A percentile compares a stretch with the other conserved stretches of the same genome.
phyloP scores from a whole-genome alignment of 2,888 invertebrate species.

The Eustalomyia histrio region DNA sequence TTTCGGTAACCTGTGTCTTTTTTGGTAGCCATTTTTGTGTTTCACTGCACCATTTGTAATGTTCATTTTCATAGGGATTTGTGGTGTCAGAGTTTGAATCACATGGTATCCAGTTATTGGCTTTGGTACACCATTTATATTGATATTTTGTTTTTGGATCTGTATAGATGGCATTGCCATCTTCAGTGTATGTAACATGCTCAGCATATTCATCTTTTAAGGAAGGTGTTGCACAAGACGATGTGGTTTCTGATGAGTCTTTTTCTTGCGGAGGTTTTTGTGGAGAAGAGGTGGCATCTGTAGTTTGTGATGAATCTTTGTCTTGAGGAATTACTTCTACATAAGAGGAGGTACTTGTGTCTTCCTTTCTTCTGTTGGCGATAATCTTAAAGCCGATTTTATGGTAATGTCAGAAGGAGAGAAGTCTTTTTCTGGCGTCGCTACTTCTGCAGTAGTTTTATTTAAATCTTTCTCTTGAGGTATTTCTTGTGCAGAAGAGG shows the following conservation, averaged over 20 bases:
- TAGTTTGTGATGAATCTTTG: neutral
- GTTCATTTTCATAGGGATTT: conserved; percentile 78
- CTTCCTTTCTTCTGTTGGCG: conserved; percentile 8
- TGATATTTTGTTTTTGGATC: conserved; percentile 85
- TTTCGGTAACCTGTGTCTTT: conserved; percentile 72
- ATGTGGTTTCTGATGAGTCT: neutral
- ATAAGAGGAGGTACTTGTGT: neutral
- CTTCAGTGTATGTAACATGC: conserved; percentile 84
- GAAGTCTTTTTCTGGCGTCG: too few relatives aligned
- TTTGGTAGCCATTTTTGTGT: conserved; percentile 81
- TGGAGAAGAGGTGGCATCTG: neutral
- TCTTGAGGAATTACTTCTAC: neutral
- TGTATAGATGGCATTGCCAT: conserved; percentile 87
- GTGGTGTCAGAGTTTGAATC: conserved; percentile 56
- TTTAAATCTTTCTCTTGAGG: neutral
- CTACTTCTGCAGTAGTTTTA: neutral
- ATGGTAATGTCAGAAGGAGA: neutral
- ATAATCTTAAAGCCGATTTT: neutral
- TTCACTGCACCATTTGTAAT: conserved; percentile 76
- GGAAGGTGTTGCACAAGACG: neutral
- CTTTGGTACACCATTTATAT: conserved; percentile 83
- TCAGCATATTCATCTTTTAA: conserved; percentile 78
- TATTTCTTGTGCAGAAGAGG: neutral
- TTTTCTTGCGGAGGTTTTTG: neutral
- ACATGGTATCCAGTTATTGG: conserved; percentile 80